Conservation (phyloP, 2,797 vertebrate species). For the Urocyon cinereoargenteus region DNA sequence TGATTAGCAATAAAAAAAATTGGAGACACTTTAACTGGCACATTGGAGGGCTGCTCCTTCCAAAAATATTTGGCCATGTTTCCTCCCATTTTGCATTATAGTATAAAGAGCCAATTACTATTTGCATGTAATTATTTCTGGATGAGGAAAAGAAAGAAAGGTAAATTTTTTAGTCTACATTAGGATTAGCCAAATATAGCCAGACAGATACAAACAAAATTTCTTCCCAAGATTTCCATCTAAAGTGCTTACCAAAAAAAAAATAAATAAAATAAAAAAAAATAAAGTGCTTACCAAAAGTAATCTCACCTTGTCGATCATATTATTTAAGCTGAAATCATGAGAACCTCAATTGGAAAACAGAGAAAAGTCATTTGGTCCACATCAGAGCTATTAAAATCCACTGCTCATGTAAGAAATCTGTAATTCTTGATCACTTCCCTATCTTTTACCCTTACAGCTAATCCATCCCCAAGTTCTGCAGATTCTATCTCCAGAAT, state of each 20-base stretch:
- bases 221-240: slow-evolving; percentile 28
- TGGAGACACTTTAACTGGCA: slow-evolving; percentile 54
- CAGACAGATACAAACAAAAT: slow-evolving; percentile 25
- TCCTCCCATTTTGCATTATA: slow-evolving; percentile 50
- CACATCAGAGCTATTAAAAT: background rate
- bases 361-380: background rate
- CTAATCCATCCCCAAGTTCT: background rate
- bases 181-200: slow-evolving; percentile 42
- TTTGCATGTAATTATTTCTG: slow-evolving; percentile 65
- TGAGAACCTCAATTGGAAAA: background rate
- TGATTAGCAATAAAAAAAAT: slow-evolving; percentile 52
- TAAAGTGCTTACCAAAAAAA: background rate
- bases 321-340: background rate
- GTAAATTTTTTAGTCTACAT: slow-evolving; percentile 56
- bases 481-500: background rate
- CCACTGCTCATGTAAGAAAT: background rate
- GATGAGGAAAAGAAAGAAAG: slow-evolving; percentile 47
- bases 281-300: background rate
- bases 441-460: background rate
- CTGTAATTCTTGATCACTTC: background rate
- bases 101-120: slow-evolving; percentile 59
- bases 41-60: slow-evolving; percentile 48
- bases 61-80: slow-evolving; percentile 66
- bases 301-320: background rate
- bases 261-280: too few species aligned